Evolutionary conservation across 2,113 vertebrate species (phyloP), one percentile per base, ranked within the genome.

Genomic region (Mohoua ochrocephala): DNA sequence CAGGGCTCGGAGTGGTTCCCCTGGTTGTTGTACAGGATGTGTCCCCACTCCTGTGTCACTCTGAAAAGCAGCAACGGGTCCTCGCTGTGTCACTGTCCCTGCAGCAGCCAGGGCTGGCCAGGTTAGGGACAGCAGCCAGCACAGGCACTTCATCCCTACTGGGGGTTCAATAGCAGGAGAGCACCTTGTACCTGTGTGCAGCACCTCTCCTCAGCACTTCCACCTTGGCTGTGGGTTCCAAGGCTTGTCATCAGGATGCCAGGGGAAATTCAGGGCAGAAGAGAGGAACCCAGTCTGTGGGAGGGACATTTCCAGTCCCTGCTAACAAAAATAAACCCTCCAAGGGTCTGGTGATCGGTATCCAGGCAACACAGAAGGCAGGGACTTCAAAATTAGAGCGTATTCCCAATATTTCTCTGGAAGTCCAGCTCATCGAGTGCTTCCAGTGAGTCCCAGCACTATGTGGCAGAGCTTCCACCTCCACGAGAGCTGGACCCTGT

Each of bases 281-380:
- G 78, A 82, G 65, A 95, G 45, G 45, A 94, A 30, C 75, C 33
- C 2, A 8, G 20, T 13, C 39, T 37, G 61, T 63, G 73, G 89
- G 65, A 95, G 87, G 77, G 49, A 84, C 14, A 20, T 64, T 57
- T 70, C 70, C 67, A 92, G 59, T 9, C 69, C 52, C 71, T 61
- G 47, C 42, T 59, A 82, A 69, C 42, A 50, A 90, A 94, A 93
- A 89, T 85, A 87, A 93, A 90, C 57, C 42, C 78, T 89, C 50
- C 56, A 78, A 44, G 91, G 60, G 54, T 21, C 85, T 96, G 84
- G 31, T 57, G 79, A n/a, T 47, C 1, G 49, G 92, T 95, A 92
- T 94, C 94, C 92, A 96, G 75, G 96, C 95, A 96, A 91, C 95
- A 6, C 50, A 42, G 53, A 33, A 78, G 64, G 33, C 45, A 53